Evolutionary conservation across 2,113 vertebrate species (phyloP).

Genomic region (Lagopus muta): DNA sequence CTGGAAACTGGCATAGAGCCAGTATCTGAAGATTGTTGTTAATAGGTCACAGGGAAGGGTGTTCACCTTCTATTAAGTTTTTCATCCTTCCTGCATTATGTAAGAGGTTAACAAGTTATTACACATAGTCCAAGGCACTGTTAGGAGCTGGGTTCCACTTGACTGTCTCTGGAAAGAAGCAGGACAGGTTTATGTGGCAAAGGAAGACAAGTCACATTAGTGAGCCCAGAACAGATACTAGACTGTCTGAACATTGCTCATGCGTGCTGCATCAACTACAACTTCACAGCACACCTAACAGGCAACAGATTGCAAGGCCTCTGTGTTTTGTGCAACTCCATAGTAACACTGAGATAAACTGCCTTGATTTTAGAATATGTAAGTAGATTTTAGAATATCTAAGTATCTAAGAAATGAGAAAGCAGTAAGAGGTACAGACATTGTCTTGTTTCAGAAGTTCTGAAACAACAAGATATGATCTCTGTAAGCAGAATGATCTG

Average conservation of each 20-base stretch:
- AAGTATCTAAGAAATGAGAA: background rate
- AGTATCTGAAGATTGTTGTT: background rate
- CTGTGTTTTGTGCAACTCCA: background rate
- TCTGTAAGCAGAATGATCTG: background rate
- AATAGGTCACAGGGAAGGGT: background rate
- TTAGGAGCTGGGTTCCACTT: background rate
- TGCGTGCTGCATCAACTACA: background rate
- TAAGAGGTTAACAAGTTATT: background rate
- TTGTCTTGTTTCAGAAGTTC: background rate
- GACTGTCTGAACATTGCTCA: background rate
- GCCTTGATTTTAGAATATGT: background rate
- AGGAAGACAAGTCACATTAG: background rate
- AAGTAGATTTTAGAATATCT: background rate
- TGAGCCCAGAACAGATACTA: background rate
- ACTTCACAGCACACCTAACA: background rate
- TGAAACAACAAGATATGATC: background rate
- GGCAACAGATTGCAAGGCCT: background rate
- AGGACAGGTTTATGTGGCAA: background rate
- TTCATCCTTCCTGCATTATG: slow-evolving; percentile 28
- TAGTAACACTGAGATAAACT: background rate
- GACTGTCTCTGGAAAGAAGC: background rate
- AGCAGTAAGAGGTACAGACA: background rate
- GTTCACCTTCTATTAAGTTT: slow-evolving; percentile 24
- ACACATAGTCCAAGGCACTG: background rate
- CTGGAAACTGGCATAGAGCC: background rate